A percentile compares a stretch with the other conserved stretches of the same genome.
Evolutionary conservation across 37 sponge, comb jelly and placozoan species (phyloP).

Genomic region (Aplysina aerophoba): DNA sequence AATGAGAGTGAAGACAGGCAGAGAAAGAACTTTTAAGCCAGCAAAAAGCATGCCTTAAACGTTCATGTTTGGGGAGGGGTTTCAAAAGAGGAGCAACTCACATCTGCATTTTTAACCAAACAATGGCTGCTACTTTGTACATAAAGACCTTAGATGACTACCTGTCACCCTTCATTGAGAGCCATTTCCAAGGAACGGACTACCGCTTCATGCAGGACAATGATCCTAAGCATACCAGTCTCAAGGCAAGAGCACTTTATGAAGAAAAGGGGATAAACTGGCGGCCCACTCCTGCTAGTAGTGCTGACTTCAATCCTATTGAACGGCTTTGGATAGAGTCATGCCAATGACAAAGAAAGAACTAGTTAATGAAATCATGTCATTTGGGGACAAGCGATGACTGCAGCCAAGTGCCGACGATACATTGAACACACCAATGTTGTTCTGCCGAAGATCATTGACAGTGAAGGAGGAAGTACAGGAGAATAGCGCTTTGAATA

Average conservation of each 20-base stretch:
- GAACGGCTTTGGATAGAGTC: not conserved
- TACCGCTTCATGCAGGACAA: conserved; percentile 26
- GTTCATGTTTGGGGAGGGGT: conserved; percentile 24
- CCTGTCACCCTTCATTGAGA: conserved; percentile 13
- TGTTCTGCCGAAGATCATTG: no score
- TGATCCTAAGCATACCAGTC: conserved; percentile 16
- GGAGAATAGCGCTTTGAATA: no score
- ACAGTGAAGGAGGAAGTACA: no score
- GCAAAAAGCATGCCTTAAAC: not conserved
- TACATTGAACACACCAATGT: no score
- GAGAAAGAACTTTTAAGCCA: conserved; percentile 10
- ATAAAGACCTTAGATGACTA: conserved; percentile 19
- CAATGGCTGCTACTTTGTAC: conserved; percentile 14
- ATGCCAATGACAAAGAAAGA: conserved; percentile 17
- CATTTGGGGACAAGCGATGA: not conserved
- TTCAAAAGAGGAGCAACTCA: conserved; percentile 4
- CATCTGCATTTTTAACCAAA: conserved; percentile 10
- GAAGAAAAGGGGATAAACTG: conserved; percentile 10
- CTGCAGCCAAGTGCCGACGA: no score
- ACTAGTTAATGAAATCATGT: not conserved
- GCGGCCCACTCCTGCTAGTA: conserved; percentile 20
- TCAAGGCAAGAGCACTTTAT: not conserved
- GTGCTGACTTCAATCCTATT: conserved; percentile 8
- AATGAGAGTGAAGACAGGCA: conserved; percentile 12
- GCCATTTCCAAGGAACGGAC: not conserved